Base-by-base conservation (phyloP, 2,113 vertebrate species). In the Tiliqua scincoides region DNA sequence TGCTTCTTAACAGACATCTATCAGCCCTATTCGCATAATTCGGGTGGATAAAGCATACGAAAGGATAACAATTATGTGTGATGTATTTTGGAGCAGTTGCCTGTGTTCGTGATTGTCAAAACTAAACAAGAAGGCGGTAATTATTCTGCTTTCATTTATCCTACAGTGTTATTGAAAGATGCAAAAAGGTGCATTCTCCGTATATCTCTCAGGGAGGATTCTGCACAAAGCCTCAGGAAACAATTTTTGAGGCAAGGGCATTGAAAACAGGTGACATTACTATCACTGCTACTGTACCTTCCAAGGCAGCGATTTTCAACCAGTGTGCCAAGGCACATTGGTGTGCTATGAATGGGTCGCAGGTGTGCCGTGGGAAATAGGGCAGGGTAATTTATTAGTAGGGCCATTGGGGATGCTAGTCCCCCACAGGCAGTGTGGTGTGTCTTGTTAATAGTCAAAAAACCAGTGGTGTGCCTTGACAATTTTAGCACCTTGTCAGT, bases 11-110 rank as follows among this genome's bases (percentile, higher is more conserved):
- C 37, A 20, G 48, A 54, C 25, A 67, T 68, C 73, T 77, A 35
- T 10, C 72, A 67, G 63, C 43, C 43, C 27, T 14, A 67, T 76
- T 77, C 48, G 76, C 62, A 76, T 84, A 67, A 84, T 84, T 84
- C 35, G n/a, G 17, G 25, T 10, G 76, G 62, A 76, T 76, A 67
- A 77, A 84, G 43, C 61, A 65, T 75, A 63, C 35, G 37, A 54
- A 54, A 77, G 32, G 65, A 32, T 67, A 57, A 67, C 62, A 20
- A 30, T n/a, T 67, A 30, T 17, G 30, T 65, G 52, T 6, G 30
- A 65, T 15, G 32, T 27, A 23, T 8, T 84, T 27, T 65, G 25
- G 61, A 76, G 20, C 48, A 32, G 73, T 43, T 75, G 14, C 23
- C 40, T 52, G 23, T 77, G 52, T 67, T 68, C 32, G 11, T 77